Conservation (phyloP, 2,888 invertebrate genomes). For the Shargacucullia verbasci region DNA sequence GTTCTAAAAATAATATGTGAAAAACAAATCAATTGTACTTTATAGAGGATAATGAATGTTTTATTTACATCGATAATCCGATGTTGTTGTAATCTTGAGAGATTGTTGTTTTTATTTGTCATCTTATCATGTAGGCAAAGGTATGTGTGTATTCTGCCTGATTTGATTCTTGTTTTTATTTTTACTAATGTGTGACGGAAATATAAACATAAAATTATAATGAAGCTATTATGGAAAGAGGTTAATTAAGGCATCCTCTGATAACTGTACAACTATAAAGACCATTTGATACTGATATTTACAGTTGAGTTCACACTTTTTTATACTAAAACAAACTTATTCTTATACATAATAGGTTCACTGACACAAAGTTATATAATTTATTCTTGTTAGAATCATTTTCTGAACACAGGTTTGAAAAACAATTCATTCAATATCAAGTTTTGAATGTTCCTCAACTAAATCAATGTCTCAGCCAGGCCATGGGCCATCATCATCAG, state of each 20-base stretch:
- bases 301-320: background rate
- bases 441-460: too few relatives aligned
- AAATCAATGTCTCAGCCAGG: too few relatives aligned
- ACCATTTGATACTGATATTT: background rate
- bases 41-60: conserved; percentile 26
- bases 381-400: too few relatives aligned
- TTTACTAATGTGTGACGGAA: background rate
- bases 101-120: conserved; percentile 34
- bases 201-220: conserved; percentile 8
- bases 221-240: conserved; percentile 1
- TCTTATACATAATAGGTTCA: too few relatives aligned
- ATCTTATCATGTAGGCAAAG: conserved; percentile 37
- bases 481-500: too few relatives aligned
- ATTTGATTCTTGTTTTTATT: conserved; percentile 20
- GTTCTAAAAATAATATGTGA: conserved; percentile 43
- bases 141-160: conserved; percentile 38
- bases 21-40: conserved; percentile 44
- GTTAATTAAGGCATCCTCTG: conserved; percentile 16
- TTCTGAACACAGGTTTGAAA: too few relatives aligned
- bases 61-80: conserved; percentile 45
- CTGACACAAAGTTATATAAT: too few relatives aligned
- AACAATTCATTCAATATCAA: too few relatives aligned
- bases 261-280: conserved; percentile 3
- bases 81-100: conserved; percentile 23
- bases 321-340: too few relatives aligned